phyloP scores from a whole-genome alignment of 1,140 invertebrate species.

The Drosophila takahashii region DNA sequence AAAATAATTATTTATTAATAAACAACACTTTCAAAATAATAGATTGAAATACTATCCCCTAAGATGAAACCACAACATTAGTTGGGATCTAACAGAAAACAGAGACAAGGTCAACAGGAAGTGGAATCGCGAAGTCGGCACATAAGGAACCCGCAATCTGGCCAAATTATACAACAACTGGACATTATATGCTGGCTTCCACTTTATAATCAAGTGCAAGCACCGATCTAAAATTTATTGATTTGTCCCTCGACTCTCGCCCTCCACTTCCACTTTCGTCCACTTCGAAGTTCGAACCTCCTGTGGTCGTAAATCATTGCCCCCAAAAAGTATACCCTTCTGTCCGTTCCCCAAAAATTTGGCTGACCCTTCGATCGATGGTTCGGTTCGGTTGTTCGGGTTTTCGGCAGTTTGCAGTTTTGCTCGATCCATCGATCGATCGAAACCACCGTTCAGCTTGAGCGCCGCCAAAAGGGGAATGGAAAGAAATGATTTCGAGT shows the following conservation, averaged over 20 bases:
- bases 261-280: not conserved
- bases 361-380: slow-evolving; percentile 45
- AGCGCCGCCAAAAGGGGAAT: slow-evolving; percentile 11
- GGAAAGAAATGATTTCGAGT: slow-evolving; percentile 35
- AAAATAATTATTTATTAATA: not conserved
- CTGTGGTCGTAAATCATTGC: slow-evolving; percentile 66
- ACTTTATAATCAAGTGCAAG: slow-evolving; percentile 79
- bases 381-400: not conserved
- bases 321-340: slow-evolving; percentile 47
- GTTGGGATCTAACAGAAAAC: slow-evolving; percentile 5
- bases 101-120: slow-evolving; percentile 46
- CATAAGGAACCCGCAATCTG: slow-evolving; percentile 69
- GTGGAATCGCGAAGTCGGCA: slow-evolving; percentile 39
- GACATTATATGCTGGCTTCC: slow-evolving; percentile 37
- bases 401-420: slow-evolving; percentile 13
- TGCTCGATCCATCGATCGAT: slow-evolving; percentile 18
- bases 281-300: not conserved
- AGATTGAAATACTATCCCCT: slow-evolving; percentile 85
- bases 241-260: slow-evolving; percentile 45
- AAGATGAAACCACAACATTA: slow-evolving; percentile 50
- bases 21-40: not conserved
- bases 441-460: slow-evolving; percentile 25
- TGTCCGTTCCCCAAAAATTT: slow-evolving; percentile 27
- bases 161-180: slow-evolving; percentile 61
- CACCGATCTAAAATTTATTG: slow-evolving; percentile 74